A percentile compares a stretch with the other conserved stretches of the same genome.
These are phyloP conservation scores for Ceratitis capitata DNA, from an alignment of 1,140 invertebrate genomes.

Conservation along the genomic window DNA sequence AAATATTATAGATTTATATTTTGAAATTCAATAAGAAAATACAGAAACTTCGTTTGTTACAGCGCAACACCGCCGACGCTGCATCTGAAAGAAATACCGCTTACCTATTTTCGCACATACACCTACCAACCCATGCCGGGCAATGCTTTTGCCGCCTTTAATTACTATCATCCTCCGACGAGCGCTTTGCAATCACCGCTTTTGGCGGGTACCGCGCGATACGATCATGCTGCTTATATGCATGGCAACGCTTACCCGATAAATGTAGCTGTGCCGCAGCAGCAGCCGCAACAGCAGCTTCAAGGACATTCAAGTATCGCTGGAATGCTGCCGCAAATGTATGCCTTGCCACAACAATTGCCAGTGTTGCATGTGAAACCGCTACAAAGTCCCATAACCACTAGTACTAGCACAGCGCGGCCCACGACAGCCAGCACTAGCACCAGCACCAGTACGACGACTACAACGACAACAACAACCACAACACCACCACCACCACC, in stretches of 20 bases:
- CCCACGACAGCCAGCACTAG: conserved; percentile 45
- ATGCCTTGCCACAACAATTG: not conserved
- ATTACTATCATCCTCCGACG: conserved; percentile 52
- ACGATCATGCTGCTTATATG: conserved; percentile 37
- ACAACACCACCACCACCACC: conserved; percentile 53
- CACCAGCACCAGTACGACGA: conserved; percentile 48
- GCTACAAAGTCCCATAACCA: not conserved
- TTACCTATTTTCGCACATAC: conserved; percentile 62
- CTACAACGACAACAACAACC: conserved; percentile 51
- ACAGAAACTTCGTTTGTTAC: not conserved
- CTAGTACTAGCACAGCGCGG: not conserved
- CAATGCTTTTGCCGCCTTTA: conserved; percentile 49
- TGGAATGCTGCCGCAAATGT: not conserved
- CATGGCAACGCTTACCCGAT: not conserved
- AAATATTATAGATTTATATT: too few species aligned
- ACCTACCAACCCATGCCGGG: conserved; percentile 57
- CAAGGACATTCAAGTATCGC: not conserved
- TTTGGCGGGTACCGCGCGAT: conserved; percentile 47
- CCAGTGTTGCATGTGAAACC: conserved; percentile 9
- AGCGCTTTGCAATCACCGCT: conserved; percentile 48
- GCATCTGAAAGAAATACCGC: conserved; percentile 60
- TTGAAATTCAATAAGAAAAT: not conserved
- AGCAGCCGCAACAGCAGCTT: conserved; percentile 26
- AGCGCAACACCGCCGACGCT: conserved; percentile 52
- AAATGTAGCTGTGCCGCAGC: not conserved